Percentiles rank a stretch among this genome's conserved stretches.
These are phyloP conservation scores for Tokudaia muenninki DNA, from an alignment of 2,797 vertebrate genomes.

Conservation along the genomic window DNA sequence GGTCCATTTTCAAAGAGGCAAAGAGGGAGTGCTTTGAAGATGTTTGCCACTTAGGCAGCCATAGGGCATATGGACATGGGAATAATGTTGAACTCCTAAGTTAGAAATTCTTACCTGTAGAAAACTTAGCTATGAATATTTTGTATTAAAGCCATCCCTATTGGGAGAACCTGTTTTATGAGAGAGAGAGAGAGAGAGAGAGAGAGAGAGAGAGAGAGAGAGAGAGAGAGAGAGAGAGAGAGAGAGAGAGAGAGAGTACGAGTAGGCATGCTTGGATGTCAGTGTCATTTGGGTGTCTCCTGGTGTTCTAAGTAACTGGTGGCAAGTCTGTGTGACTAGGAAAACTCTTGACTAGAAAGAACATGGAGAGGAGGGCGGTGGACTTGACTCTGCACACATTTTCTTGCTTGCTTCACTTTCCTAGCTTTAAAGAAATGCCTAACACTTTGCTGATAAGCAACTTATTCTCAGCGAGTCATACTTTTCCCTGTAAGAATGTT, in stretches of 20 bases:
- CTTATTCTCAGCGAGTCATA: constrained; percentile 20
- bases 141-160: constrained; percentile 51
- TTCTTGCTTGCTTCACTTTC: neutral
- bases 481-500: constrained; percentile 8
- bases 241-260: neutral
- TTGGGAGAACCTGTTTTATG: constrained; percentile 14
- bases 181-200: neutral
- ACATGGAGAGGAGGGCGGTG: neutral
- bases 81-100: constrained; percentile 42
- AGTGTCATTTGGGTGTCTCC: neutral
- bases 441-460: constrained; percentile 6
- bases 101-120: constrained; percentile 19
- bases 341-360: neutral
- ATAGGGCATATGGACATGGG: neutral
- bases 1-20: neutral
- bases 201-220: neutral
- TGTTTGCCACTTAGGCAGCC: constrained; percentile 38
- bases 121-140: neutral
- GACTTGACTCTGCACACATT: neutral
- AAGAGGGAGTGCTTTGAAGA: constrained; percentile 22
- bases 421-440: neutral
- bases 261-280: constrained; percentile 16
- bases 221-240: neutral
- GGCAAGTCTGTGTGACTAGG: neutral
- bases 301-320: neutral